Evolutionary conservation across 2,888 invertebrate genomes (phyloP).

Genomic region (Altica lythri): DNA sequence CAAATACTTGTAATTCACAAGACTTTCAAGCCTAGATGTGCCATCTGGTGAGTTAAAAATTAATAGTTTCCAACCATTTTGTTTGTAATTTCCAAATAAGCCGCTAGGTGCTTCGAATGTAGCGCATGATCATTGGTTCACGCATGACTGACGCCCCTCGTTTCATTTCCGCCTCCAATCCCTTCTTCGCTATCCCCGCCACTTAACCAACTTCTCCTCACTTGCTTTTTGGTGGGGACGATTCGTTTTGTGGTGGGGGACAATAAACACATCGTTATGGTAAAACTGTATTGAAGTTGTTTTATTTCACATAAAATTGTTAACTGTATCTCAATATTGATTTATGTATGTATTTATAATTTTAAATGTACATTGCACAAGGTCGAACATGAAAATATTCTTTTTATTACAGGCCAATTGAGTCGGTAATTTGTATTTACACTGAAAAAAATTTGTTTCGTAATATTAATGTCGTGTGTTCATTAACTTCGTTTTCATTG

Average conservation of each 20-base stretch:
- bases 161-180: conserved; percentile 39
- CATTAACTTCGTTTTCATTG: too few relatives aligned
- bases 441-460: too few relatives aligned
- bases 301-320: conserved; percentile 57
- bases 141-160: conserved; percentile 50
- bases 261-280: conserved; percentile 59
- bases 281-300: conserved; percentile 56
- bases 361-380: conserved; percentile 42
- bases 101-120: conserved; percentile 53
- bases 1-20: conserved; percentile 26
- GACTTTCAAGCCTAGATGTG: conserved; percentile 40
- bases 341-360: conserved; percentile 49
- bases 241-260: conserved; percentile 46
- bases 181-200: conserved; percentile 42
- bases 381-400: conserved; percentile 38
- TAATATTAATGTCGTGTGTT: too few relatives aligned
- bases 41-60: conserved; percentile 58
- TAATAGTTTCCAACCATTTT: conserved; percentile 62
- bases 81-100: conserved; percentile 60
- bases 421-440: conserved; percentile 33
- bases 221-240: conserved; percentile 38
- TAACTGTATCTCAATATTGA: conserved; percentile 56
- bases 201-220: conserved; percentile 41
- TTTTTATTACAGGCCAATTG: conserved; percentile 32
- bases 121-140: conserved; percentile 62